phyloP scores from a whole-genome alignment of 2,888 invertebrate genomes.

The Nemotelus nigrinus region DNA sequence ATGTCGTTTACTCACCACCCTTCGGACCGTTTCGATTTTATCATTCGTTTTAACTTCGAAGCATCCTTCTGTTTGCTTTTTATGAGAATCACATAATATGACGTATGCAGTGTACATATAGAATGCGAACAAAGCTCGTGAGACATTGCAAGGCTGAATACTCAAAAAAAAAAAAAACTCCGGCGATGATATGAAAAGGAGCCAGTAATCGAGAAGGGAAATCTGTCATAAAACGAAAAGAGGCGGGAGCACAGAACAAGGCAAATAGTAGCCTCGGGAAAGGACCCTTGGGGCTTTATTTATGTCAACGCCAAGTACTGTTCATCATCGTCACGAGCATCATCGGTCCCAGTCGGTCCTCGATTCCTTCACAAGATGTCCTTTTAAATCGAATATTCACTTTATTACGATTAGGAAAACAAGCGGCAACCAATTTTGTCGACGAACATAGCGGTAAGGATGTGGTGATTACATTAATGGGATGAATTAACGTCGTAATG shows the following conservation, averaged over 20 bases:
- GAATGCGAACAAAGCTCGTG: slow-evolving; percentile 41
- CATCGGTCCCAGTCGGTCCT: slow-evolving; percentile 19
- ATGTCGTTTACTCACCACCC: slow-evolving; percentile 58
- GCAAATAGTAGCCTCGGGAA: slow-evolving; percentile 54
- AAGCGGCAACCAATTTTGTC: slow-evolving; percentile 33
- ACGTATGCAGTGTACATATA: neutral
- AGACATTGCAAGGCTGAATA: neutral
- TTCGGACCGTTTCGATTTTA: slow-evolving; percentile 14
- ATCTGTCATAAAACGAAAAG: slow-evolving; percentile 62
- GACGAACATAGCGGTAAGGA: slow-evolving; percentile 33
- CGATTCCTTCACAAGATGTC: slow-evolving; percentile 49
- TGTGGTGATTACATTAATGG: slow-evolving; percentile 40
- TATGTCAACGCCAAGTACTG: slow-evolving; percentile 60
- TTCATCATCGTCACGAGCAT: slow-evolving; percentile 27
- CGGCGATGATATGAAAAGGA: slow-evolving; percentile 50
- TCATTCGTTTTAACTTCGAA: slow-evolving; percentile 27
- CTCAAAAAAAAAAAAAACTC: neutral
- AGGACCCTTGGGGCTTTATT: slow-evolving; percentile 65
- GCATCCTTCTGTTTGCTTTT: slow-evolving; percentile 35
- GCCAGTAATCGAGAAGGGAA: slow-evolving; percentile 60
- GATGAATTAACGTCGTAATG: slow-evolving; percentile 42
- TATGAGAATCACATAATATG: slow-evolving; percentile 12
- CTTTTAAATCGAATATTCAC: slow-evolving; percentile 50
- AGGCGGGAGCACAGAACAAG: slow-evolving; percentile 41
- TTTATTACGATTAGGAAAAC: slow-evolving; percentile 50